A percentile compares a stretch with the other conserved stretches of the same genome.
phyloP scores from a whole-genome alignment of 2,888 invertebrate genomes.

The Operophtera brumata region DNA sequence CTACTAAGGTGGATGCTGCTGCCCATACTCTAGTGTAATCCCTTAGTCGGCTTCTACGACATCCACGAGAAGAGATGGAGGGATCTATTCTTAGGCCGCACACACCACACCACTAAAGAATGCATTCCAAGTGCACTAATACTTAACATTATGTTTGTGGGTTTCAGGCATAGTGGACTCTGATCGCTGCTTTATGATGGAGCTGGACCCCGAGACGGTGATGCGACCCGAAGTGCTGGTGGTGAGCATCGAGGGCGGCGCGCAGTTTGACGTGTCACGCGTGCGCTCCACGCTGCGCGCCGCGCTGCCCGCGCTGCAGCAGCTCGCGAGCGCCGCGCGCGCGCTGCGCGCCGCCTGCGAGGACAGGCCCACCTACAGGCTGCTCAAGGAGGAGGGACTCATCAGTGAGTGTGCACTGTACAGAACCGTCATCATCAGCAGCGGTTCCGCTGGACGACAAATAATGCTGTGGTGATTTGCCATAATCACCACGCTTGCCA shows the following conservation, averaged over 20 bases:
- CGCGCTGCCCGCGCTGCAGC: slow-evolving; percentile 74
- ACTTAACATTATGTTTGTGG: no score
- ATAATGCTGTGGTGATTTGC: no score
- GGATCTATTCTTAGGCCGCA: no score
- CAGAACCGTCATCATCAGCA: no score
- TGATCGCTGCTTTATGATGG: slow-evolving; percentile 94
- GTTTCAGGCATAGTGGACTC: slow-evolving; percentile 87
- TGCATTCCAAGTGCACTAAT: no score
- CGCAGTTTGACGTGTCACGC: slow-evolving; percentile 89
- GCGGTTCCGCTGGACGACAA: no score
- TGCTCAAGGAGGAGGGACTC: slow-evolving; percentile 81
- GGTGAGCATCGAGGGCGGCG: slow-evolving; percentile 86
- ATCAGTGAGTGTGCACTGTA: slow-evolving; percentile 79
- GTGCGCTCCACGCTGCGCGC: slow-evolving; percentile 88
- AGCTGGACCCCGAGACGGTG: slow-evolving; percentile 88
- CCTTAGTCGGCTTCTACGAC: no score
- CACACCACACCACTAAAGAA: no score
- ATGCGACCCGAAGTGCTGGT: slow-evolving; percentile 82
- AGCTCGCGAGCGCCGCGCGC: slow-evolving; percentile 20
- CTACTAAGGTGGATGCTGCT: no score
- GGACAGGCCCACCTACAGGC: slow-evolving; percentile 85
- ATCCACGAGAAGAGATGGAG: no score
- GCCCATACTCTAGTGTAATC: no score
- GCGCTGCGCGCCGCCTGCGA: slow-evolving; percentile 71
- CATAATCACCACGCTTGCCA: no score